A percentile compares a stretch with the other conserved stretches of the same genome.
phyloP scores from a whole-genome alignment of 2,888 invertebrate species.

The Cremastinae sp. region DNA sequence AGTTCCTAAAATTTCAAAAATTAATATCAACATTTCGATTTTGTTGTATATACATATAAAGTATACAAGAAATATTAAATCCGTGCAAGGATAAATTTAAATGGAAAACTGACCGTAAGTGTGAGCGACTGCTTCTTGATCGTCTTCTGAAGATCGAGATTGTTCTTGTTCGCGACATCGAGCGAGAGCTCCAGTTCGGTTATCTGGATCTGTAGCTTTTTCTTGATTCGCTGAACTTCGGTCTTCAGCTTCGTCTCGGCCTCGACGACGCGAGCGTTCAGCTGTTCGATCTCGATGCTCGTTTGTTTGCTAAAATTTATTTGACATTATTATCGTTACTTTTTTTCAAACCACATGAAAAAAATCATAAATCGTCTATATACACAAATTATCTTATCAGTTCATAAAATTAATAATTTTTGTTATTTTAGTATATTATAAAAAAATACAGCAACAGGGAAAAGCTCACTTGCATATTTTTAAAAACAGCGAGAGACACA shows the following conservation, averaged over 20 bases:
- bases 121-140: slow-evolving; percentile 98
- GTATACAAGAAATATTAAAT: slow-evolving; percentile 5
- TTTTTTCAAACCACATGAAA: too few relatives aligned
- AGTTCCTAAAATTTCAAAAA: slow-evolving; percentile 84
- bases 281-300: slow-evolving; percentile 98
- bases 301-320: slow-evolving; percentile 94
- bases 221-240: slow-evolving; percentile 98
- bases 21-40: background rate
- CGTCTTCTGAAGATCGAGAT: slow-evolving; percentile 97
- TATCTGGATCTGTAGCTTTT: slow-evolving; percentile 99
- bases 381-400: too few relatives aligned
- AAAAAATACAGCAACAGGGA: too few relatives aligned
- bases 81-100: slow-evolving; percentile 36
- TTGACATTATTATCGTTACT: too few relatives aligned
- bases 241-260: slow-evolving; percentile 97
- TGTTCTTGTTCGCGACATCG: slow-evolving; percentile 98
- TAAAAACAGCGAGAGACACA: background rate
- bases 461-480: background rate
- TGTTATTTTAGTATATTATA: too few relatives aligned
- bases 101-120: slow-evolving; percentile 83
- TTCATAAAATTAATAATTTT: too few relatives aligned
- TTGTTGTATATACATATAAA: too few relatives aligned
- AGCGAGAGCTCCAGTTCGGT: slow-evolving; percentile 97
- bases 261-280: slow-evolving; percentile 96
- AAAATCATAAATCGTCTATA: too few relatives aligned